These are phyloP conservation scores for Pangasius macronema DNA, from an alignment of 2,797 vertebrate genomes.

Conservation along the genomic window DNA sequence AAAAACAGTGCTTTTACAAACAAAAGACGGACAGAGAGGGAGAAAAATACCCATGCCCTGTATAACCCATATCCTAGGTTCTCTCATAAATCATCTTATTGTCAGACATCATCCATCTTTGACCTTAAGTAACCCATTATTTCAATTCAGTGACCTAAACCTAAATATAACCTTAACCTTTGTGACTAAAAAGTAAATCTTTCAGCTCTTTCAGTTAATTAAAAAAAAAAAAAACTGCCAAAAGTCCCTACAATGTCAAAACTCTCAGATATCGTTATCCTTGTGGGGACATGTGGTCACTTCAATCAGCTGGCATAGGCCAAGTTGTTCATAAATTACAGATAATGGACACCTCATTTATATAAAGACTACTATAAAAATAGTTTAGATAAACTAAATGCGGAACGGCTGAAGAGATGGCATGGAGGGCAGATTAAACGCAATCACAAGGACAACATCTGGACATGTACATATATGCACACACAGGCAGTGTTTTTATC, in stretches of 20 bases:
- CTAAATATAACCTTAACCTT: not conserved
- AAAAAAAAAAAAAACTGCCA: not conserved
- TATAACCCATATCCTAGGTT: not conserved
- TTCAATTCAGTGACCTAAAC: not conserved
- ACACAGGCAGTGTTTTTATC: slow-evolving; percentile 8
- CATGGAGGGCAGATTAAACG: slow-evolving; percentile 1
- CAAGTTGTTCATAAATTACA: not conserved
- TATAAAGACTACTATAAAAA: slow-evolving; percentile 7
- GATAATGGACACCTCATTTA: slow-evolving; percentile 8
- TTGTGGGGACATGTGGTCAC: not conserved
- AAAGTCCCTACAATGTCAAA: not conserved
- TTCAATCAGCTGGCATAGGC: not conserved
- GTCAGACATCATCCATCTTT: not conserved
- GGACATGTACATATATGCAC: not conserved
- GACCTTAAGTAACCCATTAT: not conserved
- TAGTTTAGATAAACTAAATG: not conserved
- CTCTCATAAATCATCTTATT: slow-evolving; percentile 24
- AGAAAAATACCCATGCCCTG: not conserved
- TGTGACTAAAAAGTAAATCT: not conserved
- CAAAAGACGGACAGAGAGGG: not conserved
- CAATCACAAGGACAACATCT: slow-evolving; percentile 25
- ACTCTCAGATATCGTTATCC: not conserved
- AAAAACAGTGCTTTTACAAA: not conserved
- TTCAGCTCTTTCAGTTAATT: not conserved
- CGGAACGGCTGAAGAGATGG: not conserved